Conservation (phyloP, 23 tunicate species). For the Halocynthia roretzi region DNA sequence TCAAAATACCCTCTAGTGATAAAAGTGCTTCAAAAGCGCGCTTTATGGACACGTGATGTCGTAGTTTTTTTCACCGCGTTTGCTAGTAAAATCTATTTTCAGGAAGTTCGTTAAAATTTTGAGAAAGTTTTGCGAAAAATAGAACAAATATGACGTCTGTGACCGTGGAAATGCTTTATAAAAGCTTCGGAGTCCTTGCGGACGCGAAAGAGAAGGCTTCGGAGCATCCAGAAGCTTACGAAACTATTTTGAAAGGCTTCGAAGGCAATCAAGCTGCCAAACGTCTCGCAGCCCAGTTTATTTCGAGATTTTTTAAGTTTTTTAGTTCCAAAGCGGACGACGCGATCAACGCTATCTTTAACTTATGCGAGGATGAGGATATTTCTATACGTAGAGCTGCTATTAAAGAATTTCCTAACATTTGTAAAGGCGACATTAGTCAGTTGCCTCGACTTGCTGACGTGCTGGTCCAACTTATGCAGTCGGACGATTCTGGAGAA, state of each 20-base stretch:
- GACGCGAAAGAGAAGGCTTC: slow-evolving; percentile 83
- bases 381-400: slow-evolving; percentile 76
- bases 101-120: no score
- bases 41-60: no score
- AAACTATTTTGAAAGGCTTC: slow-evolving; percentile 67
- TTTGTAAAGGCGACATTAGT: slow-evolving; percentile 56
- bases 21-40: no score
- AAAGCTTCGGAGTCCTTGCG: slow-evolving; percentile 70
- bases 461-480: slow-evolving; percentile 67
- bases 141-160: slow-evolving; percentile 34
- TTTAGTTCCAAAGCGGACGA: slow-evolving; percentile 66
- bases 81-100: no score
- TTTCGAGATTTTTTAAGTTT: slow-evolving; percentile 81
- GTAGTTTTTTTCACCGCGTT: no score
- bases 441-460: slow-evolving; percentile 61
- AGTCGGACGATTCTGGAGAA: slow-evolving; percentile 61
- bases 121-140: no score
- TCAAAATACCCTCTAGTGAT: no score
- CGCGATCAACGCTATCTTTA: slow-evolving; percentile 76
- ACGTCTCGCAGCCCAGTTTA: slow-evolving; percentile 83
- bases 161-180: slow-evolving; percentile 72
- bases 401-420: slow-evolving; percentile 78
- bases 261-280: slow-evolving; percentile 73
- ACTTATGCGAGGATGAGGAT: slow-evolving; percentile 90
- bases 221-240: slow-evolving; percentile 72